Base-by-base conservation (phyloP, 2,113 vertebrate species). In the Talpa occidentalis region DNA sequence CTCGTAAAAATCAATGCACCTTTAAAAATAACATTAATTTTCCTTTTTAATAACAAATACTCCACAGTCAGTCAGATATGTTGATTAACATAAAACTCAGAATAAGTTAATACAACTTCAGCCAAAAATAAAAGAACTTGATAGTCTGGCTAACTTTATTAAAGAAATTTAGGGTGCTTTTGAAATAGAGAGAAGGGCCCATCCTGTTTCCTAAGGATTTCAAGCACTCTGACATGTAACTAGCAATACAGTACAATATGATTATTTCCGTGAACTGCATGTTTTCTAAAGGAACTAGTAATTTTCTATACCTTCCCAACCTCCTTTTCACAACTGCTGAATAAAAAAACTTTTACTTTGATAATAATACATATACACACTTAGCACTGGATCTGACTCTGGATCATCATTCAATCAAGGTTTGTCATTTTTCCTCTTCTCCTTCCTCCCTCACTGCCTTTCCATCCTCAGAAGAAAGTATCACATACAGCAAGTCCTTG, bases 81-180 rank as follows among this genome's bases (percentile, higher is more conserved):
- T 11, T 67, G 49, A 87, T 56, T 28, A 59, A 84, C 35, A 66
- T 62, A 78, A 93, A 96, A 91, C 22, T 81, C 66, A 93, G 35
- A 88, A 73, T 47, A 93, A 42, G 24, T 47, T 21, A 88, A 47
- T 47, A 12, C 17, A 79, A 76, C 19, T 62, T 88, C 35, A 76
- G 30, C 22, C 73, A 47, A 62, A 88, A 62, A 49, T 14, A 44
- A 52, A 87, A 88, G 17, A 60, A 40, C 32, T 76, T 84, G 6
- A 47, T 94, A 67, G 60, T 80, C 59, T 70, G 59, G 32, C 28
- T 37, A 74, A 60, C 22, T 22, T 91, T 81, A 69, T 56, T 64
- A 62, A 52, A 21, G 60, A 56, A 76, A 69, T 56, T 56, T 69
- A 52, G 21, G 52, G 47, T 62, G 32, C 35, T 85, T 94, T 22